phyloP scores from a whole-genome alignment of 2,797 vertebrate species.

The Phoeniculus purpureus region DNA sequence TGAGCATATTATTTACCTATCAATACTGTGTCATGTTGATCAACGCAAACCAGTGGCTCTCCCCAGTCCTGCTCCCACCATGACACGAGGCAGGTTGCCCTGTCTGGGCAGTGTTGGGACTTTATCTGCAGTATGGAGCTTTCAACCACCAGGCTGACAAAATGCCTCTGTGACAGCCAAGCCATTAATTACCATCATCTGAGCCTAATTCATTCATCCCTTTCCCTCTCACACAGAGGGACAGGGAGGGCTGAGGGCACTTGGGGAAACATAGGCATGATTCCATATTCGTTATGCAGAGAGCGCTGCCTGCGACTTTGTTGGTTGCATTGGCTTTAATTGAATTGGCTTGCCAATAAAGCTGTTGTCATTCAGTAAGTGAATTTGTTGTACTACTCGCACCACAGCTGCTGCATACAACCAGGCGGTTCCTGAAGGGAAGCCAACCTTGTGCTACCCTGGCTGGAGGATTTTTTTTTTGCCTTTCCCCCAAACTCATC shows the following conservation, averaged over 20 bases:
- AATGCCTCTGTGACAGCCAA: conserved; percentile 82
- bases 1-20: conserved; percentile 77
- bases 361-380: conserved; percentile 90
- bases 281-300: conserved; percentile 85
- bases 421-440: conserved; percentile 85
- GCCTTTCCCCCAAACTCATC: background rate
- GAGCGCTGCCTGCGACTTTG: conserved; percentile 82
- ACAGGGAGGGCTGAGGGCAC: conserved; percentile 84
- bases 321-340: conserved; percentile 88
- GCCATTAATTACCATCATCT: conserved; percentile 86
- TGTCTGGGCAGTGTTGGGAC: conserved; percentile 56
- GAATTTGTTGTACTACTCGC: conserved; percentile 87
- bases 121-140: conserved; percentile 69
- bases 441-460: conserved; percentile 79
- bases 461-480: conserved; percentile 54
- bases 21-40: conserved; percentile 67
- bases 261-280: conserved; percentile 84
- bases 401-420: conserved; percentile 86
- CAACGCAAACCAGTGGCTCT: conserved; percentile 49
- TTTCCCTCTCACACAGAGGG: conserved; percentile 82
- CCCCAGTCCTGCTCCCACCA: background rate
- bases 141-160: conserved; percentile 69
- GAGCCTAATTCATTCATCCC: conserved; percentile 84
- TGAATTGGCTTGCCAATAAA: conserved; percentile 93
- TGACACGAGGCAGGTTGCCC: conserved; percentile 22